Percentiles rank a stretch among this genome's conserved stretches.
Conservation (phyloP, 2,888 invertebrate genomes). For the Agrochola lychnidis region DNA sequence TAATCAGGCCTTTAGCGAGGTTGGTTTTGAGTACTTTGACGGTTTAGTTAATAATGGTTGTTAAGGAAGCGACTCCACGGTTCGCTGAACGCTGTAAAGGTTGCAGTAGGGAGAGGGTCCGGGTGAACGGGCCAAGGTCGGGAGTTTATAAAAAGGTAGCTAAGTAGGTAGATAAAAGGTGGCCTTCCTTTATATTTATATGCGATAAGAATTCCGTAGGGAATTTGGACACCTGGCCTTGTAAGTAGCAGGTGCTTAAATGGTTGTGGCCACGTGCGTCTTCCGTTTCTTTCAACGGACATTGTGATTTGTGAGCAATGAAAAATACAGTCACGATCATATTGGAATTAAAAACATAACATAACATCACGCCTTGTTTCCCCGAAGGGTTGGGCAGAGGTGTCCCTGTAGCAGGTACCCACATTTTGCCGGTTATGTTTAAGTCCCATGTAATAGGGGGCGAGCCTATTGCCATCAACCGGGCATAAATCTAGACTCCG, state of each 20-base stretch:
- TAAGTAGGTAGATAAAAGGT: constrained; percentile 67
- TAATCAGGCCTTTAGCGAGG: constrained; percentile 67
- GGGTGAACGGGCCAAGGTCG: constrained; percentile 80
- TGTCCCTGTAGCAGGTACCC: too few relatives aligned
- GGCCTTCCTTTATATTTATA: constrained; percentile 61
- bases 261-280: constrained; percentile 22
- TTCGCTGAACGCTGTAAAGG: constrained; percentile 75
- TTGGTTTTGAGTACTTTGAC: constrained; percentile 54
- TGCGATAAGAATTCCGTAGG: constrained; percentile 63
- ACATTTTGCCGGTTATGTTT: too few relatives aligned
- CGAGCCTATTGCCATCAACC: too few relatives aligned
- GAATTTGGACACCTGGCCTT: constrained; percentile 65
- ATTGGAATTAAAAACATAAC: too few relatives aligned
- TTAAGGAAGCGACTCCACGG: constrained; percentile 74
- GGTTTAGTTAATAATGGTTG: constrained; percentile 75
- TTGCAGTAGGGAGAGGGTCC: constrained; percentile 72
- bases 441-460: too few relatives aligned
- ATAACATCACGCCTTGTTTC: too few relatives aligned
- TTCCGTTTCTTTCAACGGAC: constrained; percentile 23
- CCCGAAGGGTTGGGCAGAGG: too few relatives aligned
- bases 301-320: not conserved
- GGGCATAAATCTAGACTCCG: too few relatives aligned
- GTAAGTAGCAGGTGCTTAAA: constrained; percentile 32
- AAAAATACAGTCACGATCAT: not conserved
- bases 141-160: constrained; percentile 71